Base-by-base conservation (phyloP, 2,888 invertebrate genomes). In the Conistra vaccinii region DNA sequence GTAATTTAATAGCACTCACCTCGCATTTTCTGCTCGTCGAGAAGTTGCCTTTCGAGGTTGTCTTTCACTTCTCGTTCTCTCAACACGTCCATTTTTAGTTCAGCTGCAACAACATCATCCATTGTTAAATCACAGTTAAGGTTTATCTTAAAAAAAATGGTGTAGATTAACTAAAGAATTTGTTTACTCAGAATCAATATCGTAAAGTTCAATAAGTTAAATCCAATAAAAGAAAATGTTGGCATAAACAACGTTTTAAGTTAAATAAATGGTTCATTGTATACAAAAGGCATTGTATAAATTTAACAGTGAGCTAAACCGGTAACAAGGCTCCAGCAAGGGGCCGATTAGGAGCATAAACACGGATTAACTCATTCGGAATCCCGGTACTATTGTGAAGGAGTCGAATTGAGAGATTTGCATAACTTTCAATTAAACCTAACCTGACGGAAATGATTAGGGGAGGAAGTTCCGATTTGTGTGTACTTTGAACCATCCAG, bases 71-170 rank as follows among this genome's bases (percentile, higher is more conserved):
- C 99, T 91, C 99, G 97, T 96, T 99, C 99, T 91, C 99, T 97
- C 86, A 99, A 97, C 82, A 99, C 98, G 95, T 99, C 99, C 98
- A 99, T 99, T 96, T 99, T 99, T 89, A 99, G 97, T 97, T 99
- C 99, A 93, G 99, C 99, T 99, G 97, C 73, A 97, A 97, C 93
- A 96, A 95, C 89, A 89, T 86, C 83, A 85, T 42, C 17, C 26
- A 29, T 42, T n/a, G 26, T 71, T 57, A 48, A 58, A 60, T 69
- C 4, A 58, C 5, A 32, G 4, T 45, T 42, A 55, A 17, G 14
- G 10, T 2, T 14, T 35, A n/a, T 23, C 12, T 20, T 12, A 62
- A 53, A 57, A 48, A 57, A 58, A 32, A 1, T 17, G 7, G 0
- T 32, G 23, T 35, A 20, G 69, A 71, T 58, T 53, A 79, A 20